Conservation (phyloP, 2,888 invertebrate species). For the Ganaspis brasiliensis region DNA sequence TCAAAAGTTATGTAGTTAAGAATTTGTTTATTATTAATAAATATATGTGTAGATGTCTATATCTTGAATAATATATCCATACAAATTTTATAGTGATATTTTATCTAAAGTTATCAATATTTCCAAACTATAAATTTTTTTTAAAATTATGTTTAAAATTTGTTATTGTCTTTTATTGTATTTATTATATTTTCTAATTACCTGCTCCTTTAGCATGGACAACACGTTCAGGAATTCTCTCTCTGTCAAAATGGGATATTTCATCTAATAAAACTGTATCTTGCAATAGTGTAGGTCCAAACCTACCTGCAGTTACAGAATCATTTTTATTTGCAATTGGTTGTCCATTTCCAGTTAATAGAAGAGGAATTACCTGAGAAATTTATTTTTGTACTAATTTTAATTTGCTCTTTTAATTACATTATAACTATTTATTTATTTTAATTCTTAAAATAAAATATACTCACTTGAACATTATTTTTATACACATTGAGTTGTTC, state of each 20-base stretch:
- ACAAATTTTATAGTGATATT: too few relatives aligned
- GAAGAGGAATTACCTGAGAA: constrained; percentile 13
- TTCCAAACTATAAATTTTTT: too few relatives aligned
- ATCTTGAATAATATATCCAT: too few relatives aligned
- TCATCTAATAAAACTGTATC: constrained; percentile 32
- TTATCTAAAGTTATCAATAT: too few relatives aligned
- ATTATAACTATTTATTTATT: not conserved
- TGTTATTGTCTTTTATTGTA: not conserved
- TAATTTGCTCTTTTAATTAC: not conserved
- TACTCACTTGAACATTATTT: constrained; percentile 83
- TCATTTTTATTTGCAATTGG: constrained; percentile 36
- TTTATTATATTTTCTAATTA: not conserved
- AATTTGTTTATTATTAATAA: too few relatives aligned
- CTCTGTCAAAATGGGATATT: constrained; percentile 37
- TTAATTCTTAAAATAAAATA: not conserved
- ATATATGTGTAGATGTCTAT: too few relatives aligned
- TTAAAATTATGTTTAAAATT: too few relatives aligned
- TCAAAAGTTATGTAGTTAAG: too few relatives aligned
- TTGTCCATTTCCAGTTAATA: constrained; percentile 27
- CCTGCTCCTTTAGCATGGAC: constrained; percentile 43
- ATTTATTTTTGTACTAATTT: too few relatives aligned
- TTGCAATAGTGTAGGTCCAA: constrained; percentile 24
- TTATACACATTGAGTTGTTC: constrained; percentile 86
- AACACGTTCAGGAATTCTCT: constrained; percentile 41
- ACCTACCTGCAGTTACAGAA: constrained; percentile 6